These are phyloP conservation scores for Octodonta nipae DNA, from an alignment of 2,888 invertebrate species.

Conservation along the genomic window DNA sequence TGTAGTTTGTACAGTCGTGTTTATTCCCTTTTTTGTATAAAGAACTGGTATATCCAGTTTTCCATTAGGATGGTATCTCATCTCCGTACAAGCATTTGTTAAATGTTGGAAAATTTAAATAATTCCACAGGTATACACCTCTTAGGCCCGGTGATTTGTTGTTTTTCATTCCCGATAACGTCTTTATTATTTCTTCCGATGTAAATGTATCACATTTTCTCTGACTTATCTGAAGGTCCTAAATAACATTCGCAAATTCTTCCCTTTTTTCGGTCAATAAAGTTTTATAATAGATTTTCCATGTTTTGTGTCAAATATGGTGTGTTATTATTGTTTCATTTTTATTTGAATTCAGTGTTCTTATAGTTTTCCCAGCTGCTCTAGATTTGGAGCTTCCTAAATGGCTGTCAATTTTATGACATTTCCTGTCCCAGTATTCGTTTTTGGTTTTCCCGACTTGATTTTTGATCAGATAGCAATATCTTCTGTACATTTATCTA, in stretches of 20 bases:
- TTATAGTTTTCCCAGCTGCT: constrained; percentile 1
- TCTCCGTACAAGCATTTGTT: background rate
- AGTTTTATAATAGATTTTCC: too few relatives aligned
- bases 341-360: constrained; percentile 1
- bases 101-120: constrained; percentile 1
- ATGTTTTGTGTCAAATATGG: too few relatives aligned
- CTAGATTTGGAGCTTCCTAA: constrained; percentile 1
- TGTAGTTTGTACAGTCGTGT: constrained; percentile 1
- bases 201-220: background rate
- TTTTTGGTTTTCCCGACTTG: too few relatives aligned
- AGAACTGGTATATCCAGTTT: constrained; percentile 1
- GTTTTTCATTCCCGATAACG: constrained; percentile 1
- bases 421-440: constrained; percentile 1
- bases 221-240: background rate
- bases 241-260: constrained; percentile 1
- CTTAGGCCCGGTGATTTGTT: too few relatives aligned
- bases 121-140: too few relatives aligned
- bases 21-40: constrained; percentile 1
- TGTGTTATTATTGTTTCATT: background rate
- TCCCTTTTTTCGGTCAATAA: too few relatives aligned
- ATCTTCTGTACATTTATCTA: constrained; percentile 1
- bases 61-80: background rate
- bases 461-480: background rate
- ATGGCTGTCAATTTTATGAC: background rate
- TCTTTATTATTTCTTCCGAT: constrained; percentile 1